phyloP scores from a whole-genome alignment of 2,888 invertebrate species.

The Hydraecia micacea region DNA sequence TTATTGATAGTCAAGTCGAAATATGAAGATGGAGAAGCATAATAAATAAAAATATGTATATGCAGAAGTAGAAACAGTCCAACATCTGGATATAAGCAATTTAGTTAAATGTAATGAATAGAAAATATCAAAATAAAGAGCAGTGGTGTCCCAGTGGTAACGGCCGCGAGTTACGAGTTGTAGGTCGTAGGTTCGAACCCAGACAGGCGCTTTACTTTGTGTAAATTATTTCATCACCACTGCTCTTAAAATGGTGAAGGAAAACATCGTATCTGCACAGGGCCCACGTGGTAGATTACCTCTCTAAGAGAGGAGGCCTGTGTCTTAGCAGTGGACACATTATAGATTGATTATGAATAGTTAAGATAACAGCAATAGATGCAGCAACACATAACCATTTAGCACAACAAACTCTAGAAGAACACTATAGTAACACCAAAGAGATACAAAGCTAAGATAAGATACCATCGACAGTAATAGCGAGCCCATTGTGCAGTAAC shows the following conservation, averaged over 20 bases:
- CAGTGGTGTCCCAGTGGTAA: background rate
- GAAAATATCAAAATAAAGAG: background rate
- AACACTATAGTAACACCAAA: constrained; percentile 9
- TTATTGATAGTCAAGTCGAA: background rate
- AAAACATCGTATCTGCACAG: background rate
- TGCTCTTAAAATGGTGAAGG: background rate
- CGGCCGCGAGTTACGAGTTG: background rate
- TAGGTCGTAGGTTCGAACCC: background rate
- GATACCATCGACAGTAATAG: constrained; percentile 40
- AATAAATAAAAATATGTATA: background rate
- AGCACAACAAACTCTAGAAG: background rate
- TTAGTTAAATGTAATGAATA: background rate
- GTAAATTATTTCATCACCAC: background rate
- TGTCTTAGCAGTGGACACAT: background rate
- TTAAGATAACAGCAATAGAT: background rate
- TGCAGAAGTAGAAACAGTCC: background rate
- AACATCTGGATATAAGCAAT: background rate
- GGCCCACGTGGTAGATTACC: too few relatives aligned
- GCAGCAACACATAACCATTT: background rate
- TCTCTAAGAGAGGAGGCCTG: too few relatives aligned
- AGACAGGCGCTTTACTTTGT: background rate
- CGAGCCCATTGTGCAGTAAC: constrained; percentile 36
- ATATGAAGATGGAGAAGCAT: background rate
- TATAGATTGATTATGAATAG: background rate
- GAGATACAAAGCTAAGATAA: constrained; percentile 28